Evolutionary conservation across 2,888 invertebrate species (phyloP), one percentile per base, ranked within the genome.

Genomic region (Polymixis lichenea): DNA sequence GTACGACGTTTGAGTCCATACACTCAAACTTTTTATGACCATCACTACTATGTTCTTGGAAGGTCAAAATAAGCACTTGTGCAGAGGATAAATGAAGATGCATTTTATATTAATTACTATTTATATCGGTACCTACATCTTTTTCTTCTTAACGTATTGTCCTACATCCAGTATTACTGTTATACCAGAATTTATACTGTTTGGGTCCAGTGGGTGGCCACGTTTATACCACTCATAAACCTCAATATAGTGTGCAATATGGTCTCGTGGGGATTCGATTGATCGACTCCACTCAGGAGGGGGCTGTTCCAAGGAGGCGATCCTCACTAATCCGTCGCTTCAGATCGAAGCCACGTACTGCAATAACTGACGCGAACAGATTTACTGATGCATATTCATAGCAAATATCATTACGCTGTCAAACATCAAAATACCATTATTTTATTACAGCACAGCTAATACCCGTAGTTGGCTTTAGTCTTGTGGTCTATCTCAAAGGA

Each of bases 361-460:
- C 66, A 49, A 51, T 56, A 67, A 51, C 38, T n/a, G 22, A 28
- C 28, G 25, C 49, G 11, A 43, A 8, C 11, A 49, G 71, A 58
- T 38, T 49, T n/a, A 38, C 53, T 49, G 58, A 61, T 71, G 38
- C 53, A 46, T 4, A 46, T 46, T 28, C 22, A 25, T n/a, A 15
- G n/a, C 38, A 56, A 70, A 62, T 32, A 49, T 55, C n/a, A n/a
- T 51, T 15, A 80, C 32, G 51, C n/a, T 13, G 8, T 15, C 49
- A 62, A 43, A 43, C 38, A 43, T n/a, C n/a, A n/a, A n/a, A n/a
- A n/a, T n/a, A n/a, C n/a, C 38, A 22, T 22, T n/a, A 22, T 25
- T 53, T 28, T 61, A 74, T 28, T 2, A 53, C 43, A 61, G n/a
- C 3, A n/a, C 28, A 65, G 15, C 38, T 68, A 11, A 5, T 17